These are phyloP conservation scores for Sebastiscus tertius DNA, from an alignment of 2,797 vertebrate genomes.

Conservation along the genomic window DNA sequence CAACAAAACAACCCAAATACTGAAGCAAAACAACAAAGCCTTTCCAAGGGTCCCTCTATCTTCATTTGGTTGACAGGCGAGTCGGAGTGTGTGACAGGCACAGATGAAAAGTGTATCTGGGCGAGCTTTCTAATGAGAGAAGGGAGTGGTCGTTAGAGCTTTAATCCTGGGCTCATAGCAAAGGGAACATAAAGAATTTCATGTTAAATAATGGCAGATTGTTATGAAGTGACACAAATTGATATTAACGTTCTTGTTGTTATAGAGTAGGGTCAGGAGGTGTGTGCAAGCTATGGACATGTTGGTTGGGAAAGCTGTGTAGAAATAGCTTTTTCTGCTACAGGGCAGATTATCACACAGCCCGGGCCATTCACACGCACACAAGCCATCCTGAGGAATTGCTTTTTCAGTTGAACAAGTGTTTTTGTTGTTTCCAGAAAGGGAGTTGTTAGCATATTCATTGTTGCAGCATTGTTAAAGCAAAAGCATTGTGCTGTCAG, in stretches of 20 bases:
- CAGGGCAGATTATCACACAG: constrained; percentile 40
- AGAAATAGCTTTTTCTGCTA: constrained; percentile 48
- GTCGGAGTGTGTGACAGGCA: constrained; percentile 70
- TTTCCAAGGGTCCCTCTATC: constrained; percentile 63
- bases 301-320: constrained; percentile 20
- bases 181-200: constrained; percentile 63
- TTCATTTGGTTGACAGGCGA: constrained; percentile 74
- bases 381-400: constrained; percentile 23
- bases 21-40: constrained; percentile 52
- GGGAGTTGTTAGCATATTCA: constrained; percentile 54
- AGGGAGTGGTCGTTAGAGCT: constrained; percentile 73
- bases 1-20: constrained; percentile 35
- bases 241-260: constrained; percentile 73
- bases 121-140: constrained; percentile 74
- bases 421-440: constrained; percentile 55
- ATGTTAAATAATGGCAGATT: constrained; percentile 74
- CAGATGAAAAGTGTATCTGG: constrained; percentile 77
- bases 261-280: constrained; percentile 45
- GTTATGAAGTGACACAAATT: constrained; percentile 78
- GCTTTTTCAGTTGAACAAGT: constrained; percentile 49
- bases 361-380: background rate
- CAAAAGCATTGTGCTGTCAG: constrained; percentile 46
- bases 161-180: constrained; percentile 68
- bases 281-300: constrained; percentile 32
- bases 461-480: constrained; percentile 50